These are phyloP conservation scores for Cerastis leucographa DNA, from an alignment of 2,888 invertebrate species.

Conservation along the genomic window DNA sequence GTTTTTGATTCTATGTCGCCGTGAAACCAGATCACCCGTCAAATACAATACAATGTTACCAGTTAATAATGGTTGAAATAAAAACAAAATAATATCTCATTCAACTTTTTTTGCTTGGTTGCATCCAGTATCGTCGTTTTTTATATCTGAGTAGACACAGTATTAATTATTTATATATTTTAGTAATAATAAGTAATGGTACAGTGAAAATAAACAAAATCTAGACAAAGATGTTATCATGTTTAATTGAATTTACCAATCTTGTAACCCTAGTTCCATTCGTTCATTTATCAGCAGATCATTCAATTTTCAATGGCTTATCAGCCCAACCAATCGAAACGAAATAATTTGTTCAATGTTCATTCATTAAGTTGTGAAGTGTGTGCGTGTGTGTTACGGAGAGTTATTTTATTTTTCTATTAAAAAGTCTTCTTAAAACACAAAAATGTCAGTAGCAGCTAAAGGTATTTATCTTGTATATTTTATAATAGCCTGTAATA, in stretches of 20 bases:
- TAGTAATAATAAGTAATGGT: background rate
- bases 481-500: background rate
- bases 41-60: conserved; percentile 41
- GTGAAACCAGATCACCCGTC: conserved; percentile 48
- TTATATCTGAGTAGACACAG: background rate
- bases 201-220: background rate
- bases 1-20: conserved; percentile 53
- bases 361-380: conserved; percentile 55
- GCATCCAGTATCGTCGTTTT: background rate
- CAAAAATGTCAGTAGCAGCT: conserved; percentile 84
- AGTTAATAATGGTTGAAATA: background rate
- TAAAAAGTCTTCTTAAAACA: conserved; percentile 12
- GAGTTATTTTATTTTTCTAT: conserved; percentile 13
- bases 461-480: conserved; percentile 79
- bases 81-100: conserved; percentile 1
- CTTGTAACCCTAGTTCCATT: conserved; percentile 50
- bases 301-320: conserved; percentile 55
- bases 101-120: background rate
- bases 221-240: background rate
- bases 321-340: conserved; percentile 50
- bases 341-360: conserved; percentile 36
- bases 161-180: background rate
- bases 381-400: conserved; percentile 42
- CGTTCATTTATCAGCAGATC: conserved; percentile 62
- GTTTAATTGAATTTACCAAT: conserved; percentile 4